Evolutionary conservation across 2,888 invertebrate species (phyloP).

Genomic region (Drosophila leonis): DNA sequence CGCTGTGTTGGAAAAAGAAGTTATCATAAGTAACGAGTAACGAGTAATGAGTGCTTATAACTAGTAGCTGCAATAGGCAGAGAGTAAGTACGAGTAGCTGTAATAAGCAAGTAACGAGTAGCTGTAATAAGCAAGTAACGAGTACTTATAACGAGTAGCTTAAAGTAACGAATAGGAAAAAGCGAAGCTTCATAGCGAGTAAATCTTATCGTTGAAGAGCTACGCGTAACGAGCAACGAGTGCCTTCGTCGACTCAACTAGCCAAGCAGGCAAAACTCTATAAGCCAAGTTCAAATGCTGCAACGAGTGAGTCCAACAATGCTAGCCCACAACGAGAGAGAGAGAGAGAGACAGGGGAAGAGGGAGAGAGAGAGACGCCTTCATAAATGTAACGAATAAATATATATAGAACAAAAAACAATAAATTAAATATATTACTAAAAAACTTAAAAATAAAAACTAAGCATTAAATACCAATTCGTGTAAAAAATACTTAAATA

Average conservation of each 20-base stretch:
- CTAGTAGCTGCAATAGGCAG: not conserved
- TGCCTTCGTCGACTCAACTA: not conserved
- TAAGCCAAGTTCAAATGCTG: not conserved
- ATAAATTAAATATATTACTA: slow-evolving; percentile 51
- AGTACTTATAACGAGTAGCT: not conserved
- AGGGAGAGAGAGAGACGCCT: slow-evolving; percentile 5
- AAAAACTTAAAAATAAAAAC: slow-evolving; percentile 61
- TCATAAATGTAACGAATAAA: slow-evolving; percentile 35
- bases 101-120: not conserved
- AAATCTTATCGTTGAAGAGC: not conserved
- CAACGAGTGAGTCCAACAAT: slow-evolving; percentile 6
- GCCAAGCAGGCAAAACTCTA: not conserved
- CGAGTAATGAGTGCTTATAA: not conserved
- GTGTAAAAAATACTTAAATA: slow-evolving; percentile 54
- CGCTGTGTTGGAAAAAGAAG: too few species aligned
- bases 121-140: not conserved
- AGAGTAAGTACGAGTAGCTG: not conserved
- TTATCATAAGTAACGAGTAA: not conserved
- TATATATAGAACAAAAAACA: not conserved
- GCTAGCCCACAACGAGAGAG: slow-evolving; percentile 29
- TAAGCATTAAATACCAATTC: slow-evolving; percentile 64
- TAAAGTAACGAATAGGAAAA: not conserved
- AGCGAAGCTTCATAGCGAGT: not conserved
- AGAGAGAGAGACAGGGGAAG: too few species aligned
- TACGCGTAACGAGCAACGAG: not conserved